Conservation (phyloP, 2,888 invertebrate genomes). For the Hirtodrosophila alboralis region DNA sequence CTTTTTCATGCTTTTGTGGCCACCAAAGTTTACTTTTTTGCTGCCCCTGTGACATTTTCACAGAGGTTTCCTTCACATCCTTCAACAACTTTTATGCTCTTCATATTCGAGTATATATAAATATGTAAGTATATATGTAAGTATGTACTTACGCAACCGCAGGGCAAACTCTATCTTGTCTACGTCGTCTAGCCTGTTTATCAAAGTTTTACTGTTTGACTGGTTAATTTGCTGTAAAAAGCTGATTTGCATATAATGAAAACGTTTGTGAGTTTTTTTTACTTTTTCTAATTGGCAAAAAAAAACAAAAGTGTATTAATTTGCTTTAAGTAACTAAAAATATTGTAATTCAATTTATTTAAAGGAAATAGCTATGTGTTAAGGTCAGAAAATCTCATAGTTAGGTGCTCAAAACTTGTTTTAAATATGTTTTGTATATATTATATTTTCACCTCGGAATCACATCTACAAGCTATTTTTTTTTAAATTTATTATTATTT, state of each 20-base stretch:
- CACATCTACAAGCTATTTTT: too few relatives aligned
- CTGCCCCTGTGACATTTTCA: constrained; percentile 56
- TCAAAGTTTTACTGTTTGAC: constrained; percentile 70
- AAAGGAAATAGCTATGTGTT: too few relatives aligned
- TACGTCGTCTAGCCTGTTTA: constrained; percentile 56
- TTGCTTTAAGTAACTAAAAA: constrained; percentile 26
- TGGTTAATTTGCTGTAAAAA: constrained; percentile 77
- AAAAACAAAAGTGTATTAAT: constrained; percentile 40
- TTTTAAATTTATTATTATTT: too few relatives aligned
- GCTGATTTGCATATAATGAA: constrained; percentile 69
- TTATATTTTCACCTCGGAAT: too few relatives aligned
- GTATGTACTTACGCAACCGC: constrained; percentile 39
- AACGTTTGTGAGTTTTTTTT: constrained; percentile 23
- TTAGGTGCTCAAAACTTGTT: too few relatives aligned
- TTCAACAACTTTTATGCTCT: too few relatives aligned
- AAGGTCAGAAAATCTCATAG: too few relatives aligned
- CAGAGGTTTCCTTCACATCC: constrained; percentile 28
- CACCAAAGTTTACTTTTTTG: constrained; percentile 63
- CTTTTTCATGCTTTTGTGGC: constrained; percentile 59
- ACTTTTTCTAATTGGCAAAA: constrained; percentile 11
- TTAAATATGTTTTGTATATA: too few relatives aligned
- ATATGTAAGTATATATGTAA: constrained; percentile 24
- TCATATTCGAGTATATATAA: not conserved
- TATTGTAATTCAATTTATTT: too few relatives aligned
- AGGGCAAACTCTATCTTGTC: constrained; percentile 57